Conservation (phyloP, 2,888 invertebrate genomes). For the Drymonia ruficornis region DNA sequence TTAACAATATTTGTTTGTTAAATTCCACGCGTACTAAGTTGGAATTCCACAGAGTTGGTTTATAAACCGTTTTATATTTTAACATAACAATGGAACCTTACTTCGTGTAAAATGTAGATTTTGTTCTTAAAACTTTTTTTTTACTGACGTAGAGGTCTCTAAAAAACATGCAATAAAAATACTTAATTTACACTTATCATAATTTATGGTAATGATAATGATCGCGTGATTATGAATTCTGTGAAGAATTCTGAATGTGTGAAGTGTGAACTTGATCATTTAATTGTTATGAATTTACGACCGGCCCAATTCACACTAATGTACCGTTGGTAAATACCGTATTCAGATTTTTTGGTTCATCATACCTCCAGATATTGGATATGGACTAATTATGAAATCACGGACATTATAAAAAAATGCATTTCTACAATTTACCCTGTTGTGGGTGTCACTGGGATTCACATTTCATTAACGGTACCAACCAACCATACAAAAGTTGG, state of each 20-base stretch:
- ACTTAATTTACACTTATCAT: conserved; percentile 7
- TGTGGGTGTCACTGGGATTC: neutral
- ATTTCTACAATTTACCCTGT: too few relatives aligned
- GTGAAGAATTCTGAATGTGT: too few relatives aligned
- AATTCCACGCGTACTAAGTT: too few relatives aligned
- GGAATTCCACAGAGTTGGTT: too few relatives aligned
- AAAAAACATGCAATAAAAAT: conserved; percentile 1
- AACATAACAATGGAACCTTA: conserved; percentile 25
- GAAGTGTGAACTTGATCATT: neutral
- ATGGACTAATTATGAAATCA: neutral
- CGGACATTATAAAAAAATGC: too few relatives aligned
- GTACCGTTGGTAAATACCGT: neutral
- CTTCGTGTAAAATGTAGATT: neutral
- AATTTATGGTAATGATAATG: neutral
- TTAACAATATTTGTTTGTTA: too few relatives aligned
- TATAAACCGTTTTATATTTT: conserved; percentile 22
- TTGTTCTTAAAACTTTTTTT: conserved; percentile 22
- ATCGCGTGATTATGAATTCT: conserved; percentile 6
- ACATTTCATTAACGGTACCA: too few relatives aligned
- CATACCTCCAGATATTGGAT: neutral
- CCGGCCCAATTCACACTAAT: neutral
- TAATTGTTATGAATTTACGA: neutral
- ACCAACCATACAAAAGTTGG: too few relatives aligned
- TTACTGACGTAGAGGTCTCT: conserved; percentile 13
- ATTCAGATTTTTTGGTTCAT: neutral